Conservation (phyloP, 2,113 vertebrate genomes). For the Procavia capensis region DNA sequence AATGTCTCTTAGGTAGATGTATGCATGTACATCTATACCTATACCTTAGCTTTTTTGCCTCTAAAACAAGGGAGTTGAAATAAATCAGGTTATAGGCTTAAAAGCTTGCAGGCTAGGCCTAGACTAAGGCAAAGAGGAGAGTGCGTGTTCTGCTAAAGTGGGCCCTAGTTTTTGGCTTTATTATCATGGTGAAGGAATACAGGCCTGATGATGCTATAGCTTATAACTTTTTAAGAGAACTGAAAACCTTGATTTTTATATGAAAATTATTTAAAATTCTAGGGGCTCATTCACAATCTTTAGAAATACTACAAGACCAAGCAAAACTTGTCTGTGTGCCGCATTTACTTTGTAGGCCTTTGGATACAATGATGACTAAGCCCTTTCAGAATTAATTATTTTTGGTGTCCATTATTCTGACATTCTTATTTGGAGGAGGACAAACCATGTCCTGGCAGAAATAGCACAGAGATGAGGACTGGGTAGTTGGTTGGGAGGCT, state of each 20-base stretch:
- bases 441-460: background rate
- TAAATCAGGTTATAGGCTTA: background rate
- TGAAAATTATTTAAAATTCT: slow-evolving; percentile 48
- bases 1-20: background rate
- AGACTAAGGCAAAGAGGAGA: background rate
- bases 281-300: background rate
- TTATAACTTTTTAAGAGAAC: slow-evolving; percentile 11
- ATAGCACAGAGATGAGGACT: background rate
- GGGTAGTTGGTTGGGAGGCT: background rate
- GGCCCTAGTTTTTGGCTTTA: background rate
- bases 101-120: background rate
- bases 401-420: background rate
- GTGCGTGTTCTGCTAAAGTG: too few species aligned
- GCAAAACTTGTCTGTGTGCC: background rate
- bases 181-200: background rate
- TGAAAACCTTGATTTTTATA: background rate
- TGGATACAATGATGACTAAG: slow-evolving; percentile 20
- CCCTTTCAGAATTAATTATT: background rate
- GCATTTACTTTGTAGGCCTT: background rate
- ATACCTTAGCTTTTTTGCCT: background rate
- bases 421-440: background rate
- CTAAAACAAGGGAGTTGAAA: background rate
- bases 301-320: background rate
- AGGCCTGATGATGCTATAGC: background rate
- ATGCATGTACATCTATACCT: background rate